Evolutionary conservation across 1,140 invertebrate species (phyloP), one percentile per base, ranked within the genome.

Genomic region (Euura saliciscinereae): DNA sequence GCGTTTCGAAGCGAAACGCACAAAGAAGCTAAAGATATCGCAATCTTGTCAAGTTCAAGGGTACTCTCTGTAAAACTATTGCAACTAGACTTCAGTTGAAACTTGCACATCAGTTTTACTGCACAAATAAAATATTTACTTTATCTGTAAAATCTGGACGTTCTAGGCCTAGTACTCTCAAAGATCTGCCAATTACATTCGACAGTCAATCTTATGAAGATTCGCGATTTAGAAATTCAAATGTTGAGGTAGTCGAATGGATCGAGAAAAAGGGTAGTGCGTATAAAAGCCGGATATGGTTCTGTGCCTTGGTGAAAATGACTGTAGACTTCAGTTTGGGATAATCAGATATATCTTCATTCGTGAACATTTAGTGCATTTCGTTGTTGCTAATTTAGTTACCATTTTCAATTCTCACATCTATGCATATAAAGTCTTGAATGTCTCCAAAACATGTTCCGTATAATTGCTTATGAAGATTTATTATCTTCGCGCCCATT

Each of bases 221-320:
- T 28, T 28, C 28, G 28, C 28, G 28, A 28, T 28, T 28, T 28
- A 28, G 43, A 72, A 72, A 68, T 45, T 28, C 44, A 4, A 67
- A 28, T 44, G 66, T 72, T 13, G 43, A 72, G 4, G 28, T 28
- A 28, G 28, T 28, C 28, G 28, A 68, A 43, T 74, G 73, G 73
- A 59, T 71, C 3, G 46, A 67, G 44, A 67, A 71, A 74, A 74
- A 74, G 68, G 69, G 73, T 11, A 71, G 70, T 68, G 4, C n/a
- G 44, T 74, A 74, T 68, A 71, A 74, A 71, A 74, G 44, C 69
- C 69, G 13, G 66, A 65, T 59, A 74, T 74, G 70, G 70, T 71
- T 43, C 70, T 74, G 11, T 71, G 44, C 28, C n/a, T 70, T 44
- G n/a, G 44, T 11, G 67, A 66, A 69, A 65, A 69, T 73, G 72